A percentile compares a stretch with the other conserved stretches of the same genome.
phyloP scores from a whole-genome alignment of 2,797 vertebrate genomes.

The Tragopan temminckii region DNA sequence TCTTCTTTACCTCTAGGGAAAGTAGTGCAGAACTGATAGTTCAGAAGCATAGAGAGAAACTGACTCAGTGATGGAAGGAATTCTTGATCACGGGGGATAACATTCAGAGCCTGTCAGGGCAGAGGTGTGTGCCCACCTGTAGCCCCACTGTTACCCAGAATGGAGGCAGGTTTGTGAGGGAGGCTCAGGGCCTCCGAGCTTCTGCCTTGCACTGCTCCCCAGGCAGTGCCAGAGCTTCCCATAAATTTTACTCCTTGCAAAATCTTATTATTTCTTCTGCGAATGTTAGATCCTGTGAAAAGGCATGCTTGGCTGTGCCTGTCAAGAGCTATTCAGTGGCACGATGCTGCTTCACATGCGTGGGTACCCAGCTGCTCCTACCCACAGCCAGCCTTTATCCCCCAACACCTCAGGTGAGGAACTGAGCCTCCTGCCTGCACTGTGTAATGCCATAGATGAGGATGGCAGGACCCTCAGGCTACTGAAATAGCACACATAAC shows the following conservation, averaged over 20 bases:
- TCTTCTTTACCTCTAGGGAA: constrained; percentile 45
- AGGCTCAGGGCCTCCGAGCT: background rate
- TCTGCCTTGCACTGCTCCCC: background rate
- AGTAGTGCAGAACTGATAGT: background rate
- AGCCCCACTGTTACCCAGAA: background rate
- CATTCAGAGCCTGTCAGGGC: background rate
- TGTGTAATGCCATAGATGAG: background rate
- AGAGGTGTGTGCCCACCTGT: background rate
- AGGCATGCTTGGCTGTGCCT: background rate
- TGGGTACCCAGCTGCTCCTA: background rate
- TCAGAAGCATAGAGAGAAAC: background rate
- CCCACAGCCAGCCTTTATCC: background rate
- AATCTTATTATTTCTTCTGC: background rate
- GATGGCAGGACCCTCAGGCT: rapidly evolving
- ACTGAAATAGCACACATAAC: background rate
- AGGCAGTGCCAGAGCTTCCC: background rate
- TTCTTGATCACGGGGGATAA: background rate
- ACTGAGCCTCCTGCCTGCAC: background rate
- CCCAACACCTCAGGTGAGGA: background rate
- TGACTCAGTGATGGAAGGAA: background rate
- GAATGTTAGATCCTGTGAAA: background rate
- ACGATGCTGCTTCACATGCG: background rate
- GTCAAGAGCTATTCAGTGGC: rapidly evolving
- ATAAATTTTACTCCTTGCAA: background rate
- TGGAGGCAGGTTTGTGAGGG: background rate